phyloP scores from a whole-genome alignment of 2,797 vertebrate species.

The Chelmon rostratus region DNA sequence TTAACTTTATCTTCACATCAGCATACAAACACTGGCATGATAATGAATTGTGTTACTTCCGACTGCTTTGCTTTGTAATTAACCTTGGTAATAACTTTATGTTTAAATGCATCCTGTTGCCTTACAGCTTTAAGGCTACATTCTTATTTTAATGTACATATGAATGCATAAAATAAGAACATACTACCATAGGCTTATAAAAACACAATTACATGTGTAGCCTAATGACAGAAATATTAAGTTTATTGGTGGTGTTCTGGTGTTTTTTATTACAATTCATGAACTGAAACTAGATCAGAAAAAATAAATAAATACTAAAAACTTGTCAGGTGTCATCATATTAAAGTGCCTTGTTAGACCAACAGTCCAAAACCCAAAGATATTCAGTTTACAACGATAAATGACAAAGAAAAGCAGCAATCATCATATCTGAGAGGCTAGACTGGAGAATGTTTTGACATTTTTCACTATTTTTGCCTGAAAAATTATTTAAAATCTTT shows the following conservation, averaged over 20 bases:
- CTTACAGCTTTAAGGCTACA: background rate
- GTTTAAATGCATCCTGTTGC: constrained; percentile 20
- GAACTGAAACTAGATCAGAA: no score
- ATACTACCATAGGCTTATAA: background rate
- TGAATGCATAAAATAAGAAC: background rate
- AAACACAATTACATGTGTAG: background rate
- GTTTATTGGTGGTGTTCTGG: no score
- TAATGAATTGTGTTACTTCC: constrained; percentile 12
- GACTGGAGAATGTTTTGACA: background rate
- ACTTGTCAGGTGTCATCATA: no score
- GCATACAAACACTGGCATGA: constrained; percentile 28
- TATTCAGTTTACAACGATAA: background rate
- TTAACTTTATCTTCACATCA: constrained; percentile 27
- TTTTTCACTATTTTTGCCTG: background rate
- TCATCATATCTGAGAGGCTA: background rate
- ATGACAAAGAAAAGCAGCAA: background rate
- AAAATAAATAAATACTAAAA: no score
- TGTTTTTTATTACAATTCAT: background rate
- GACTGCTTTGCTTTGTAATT: constrained; percentile 32
- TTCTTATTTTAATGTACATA: no score
- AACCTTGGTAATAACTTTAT: constrained; percentile 29
- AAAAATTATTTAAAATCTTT: background rate
- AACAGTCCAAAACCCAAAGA: background rate
- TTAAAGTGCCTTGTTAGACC: background rate
- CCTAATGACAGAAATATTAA: no score